phyloP scores from a whole-genome alignment of 2,888 invertebrate species.

The Euphydryas editha region DNA sequence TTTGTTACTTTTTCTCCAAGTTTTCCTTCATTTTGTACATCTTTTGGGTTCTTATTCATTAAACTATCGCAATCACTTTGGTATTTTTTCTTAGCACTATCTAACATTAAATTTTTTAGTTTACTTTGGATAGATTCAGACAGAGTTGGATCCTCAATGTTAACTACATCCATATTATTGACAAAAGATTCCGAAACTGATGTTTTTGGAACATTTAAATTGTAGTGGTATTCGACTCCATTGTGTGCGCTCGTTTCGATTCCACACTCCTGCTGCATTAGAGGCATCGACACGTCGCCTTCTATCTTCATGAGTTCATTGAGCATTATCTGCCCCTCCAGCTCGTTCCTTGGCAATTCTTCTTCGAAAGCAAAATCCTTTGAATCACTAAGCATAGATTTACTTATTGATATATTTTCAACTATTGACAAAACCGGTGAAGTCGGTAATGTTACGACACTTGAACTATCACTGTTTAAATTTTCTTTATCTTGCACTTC shows the following conservation, averaged over 20 bases:
- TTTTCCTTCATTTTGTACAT: constrained; percentile 26
- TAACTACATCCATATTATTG: constrained; percentile 54
- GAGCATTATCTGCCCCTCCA: constrained; percentile 40
- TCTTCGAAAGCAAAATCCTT: constrained; percentile 41
- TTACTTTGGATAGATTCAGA: constrained; percentile 64
- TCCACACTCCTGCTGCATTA: constrained; percentile 65
- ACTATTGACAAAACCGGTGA: constrained; percentile 76
- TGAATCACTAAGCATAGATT: constrained; percentile 50
- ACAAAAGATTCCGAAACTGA: constrained; percentile 57
- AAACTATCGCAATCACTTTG: constrained; percentile 43
- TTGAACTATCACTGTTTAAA: constrained; percentile 52
- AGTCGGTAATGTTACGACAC: constrained; percentile 63
- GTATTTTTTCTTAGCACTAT: constrained; percentile 66
- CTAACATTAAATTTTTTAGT: constrained; percentile 62
- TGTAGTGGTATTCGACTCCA: constrained; percentile 38
- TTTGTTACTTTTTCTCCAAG: constrained; percentile 35
- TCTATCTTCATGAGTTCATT: constrained; percentile 58
- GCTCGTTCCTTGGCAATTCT: constrained; percentile 18
- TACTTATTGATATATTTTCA: constrained; percentile 67
- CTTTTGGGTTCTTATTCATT: constrained; percentile 42
- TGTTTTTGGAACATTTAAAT: constrained; percentile 36
- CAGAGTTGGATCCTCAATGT: constrained; percentile 54
- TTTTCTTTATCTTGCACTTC: constrained; percentile 10
- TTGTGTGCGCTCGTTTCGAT: constrained; percentile 46
- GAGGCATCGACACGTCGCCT: constrained; percentile 61